Evolutionary conservation across 2,797 vertebrate species (phyloP), one percentile per base, ranked within the genome.

Genomic region (Phataginus tetradactyla): DNA sequence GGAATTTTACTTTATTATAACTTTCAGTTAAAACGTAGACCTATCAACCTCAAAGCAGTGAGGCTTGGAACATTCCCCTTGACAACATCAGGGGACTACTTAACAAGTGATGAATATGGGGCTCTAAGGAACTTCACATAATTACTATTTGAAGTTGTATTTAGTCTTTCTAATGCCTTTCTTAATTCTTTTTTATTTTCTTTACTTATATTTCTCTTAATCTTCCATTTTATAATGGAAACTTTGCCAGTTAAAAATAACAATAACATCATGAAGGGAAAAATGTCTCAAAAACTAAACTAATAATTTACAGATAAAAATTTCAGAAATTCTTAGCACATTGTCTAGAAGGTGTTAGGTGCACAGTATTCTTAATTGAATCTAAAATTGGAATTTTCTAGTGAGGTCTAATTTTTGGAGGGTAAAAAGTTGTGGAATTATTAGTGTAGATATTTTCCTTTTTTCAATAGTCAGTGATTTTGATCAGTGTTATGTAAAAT

Each of bases 371-470:
- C 89, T 95, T 25, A 86, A 86, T 69, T 79, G 32, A 95, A 77
- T 66, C 45, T 86, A 57, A 95, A 53, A 25, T 86, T 88, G 86
- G 34, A 80, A n/a, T 90, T 96, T 94, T 42, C 42, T 92, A n/a
- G 27, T 90, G 14, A 83, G 17, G 77, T 92, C 23, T 94, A 21
- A 21, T 25, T 84, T 95, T 93, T 86, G 55, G 23, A 84, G 42
- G 53, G 89, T 93, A 61, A 90, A 92, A 94, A 77, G 49, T 64
- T 10, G 13, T 20, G 29, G 29, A 79, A 13, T 64, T 88, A 69
- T 88, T 86, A 57, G 18, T 86, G 3, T 66, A 88, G 42, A 14
- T 42, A 25, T 84, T 95, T 92, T 74, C 85, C 51, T 77, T 85
- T 94, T 91, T 61, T 85, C 23, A 94, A 9, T 68, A 61, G 32